phyloP scores from a whole-genome alignment of 2,113 vertebrate species.

The Mesembrinibis cayennensis region DNA sequence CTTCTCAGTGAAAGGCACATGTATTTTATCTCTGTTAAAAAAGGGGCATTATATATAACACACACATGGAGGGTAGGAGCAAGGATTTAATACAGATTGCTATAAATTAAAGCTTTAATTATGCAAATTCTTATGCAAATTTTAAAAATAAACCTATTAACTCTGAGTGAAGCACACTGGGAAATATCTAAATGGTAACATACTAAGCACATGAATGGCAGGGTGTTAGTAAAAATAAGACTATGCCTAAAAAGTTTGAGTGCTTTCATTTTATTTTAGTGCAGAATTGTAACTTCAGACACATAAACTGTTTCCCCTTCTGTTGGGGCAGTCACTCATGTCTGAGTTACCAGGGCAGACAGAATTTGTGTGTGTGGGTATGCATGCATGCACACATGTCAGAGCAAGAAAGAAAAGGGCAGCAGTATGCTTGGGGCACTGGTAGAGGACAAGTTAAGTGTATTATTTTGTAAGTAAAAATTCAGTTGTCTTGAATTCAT shows the following conservation, averaged over 20 bases:
- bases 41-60: background rate
- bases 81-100: background rate
- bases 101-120: background rate
- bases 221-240: background rate
- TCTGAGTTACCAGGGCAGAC: background rate
- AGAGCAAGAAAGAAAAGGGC: background rate
- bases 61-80: background rate
- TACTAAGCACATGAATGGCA: background rate
- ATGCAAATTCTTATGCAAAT: background rate
- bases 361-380: background rate
- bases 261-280: background rate
- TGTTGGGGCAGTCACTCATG: background rate
- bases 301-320: background rate
- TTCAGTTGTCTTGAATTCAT: background rate
- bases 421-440: background rate
- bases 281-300: background rate
- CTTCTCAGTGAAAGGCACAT: background rate
- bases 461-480: background rate
- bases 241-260: background rate
- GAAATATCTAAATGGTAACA: background rate
- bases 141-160: background rate
- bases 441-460: background rate
- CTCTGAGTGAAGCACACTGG: background rate
- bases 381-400: accelerated
- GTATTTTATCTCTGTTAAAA: background rate